phyloP scores from a whole-genome alignment of 2,113 vertebrate species.

The Nannobrachium achirus region DNA sequence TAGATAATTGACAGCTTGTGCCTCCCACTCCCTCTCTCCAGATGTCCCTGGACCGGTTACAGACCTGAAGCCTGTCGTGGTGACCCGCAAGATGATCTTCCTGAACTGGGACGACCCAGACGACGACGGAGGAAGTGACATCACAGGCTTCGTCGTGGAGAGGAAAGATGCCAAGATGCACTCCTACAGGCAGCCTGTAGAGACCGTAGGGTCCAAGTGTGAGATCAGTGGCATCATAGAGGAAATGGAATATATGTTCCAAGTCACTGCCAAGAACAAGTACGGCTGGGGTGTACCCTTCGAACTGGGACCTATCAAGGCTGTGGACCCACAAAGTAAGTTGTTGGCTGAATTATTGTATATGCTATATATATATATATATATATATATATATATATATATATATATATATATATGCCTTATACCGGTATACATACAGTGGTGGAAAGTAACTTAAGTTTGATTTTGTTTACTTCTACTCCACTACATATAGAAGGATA shows the following conservation, averaged over 20 bases:
- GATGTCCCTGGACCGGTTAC: constrained; percentile 95
- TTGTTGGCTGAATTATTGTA: too few species aligned
- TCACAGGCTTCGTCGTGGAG: constrained; percentile 93
- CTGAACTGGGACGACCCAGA: constrained; percentile 97
- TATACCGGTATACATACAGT: too few species aligned
- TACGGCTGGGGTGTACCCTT: constrained; percentile 90
- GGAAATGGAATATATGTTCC: constrained; percentile 94
- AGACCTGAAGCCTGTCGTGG: constrained; percentile 95
- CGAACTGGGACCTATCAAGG: constrained; percentile 89
- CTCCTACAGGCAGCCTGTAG: constrained; percentile 92
- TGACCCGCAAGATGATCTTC: constrained; percentile 96
- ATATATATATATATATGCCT: too few species aligned
- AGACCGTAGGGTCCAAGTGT: constrained; percentile 93
- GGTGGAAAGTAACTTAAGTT: too few species aligned
- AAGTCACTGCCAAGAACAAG: constrained; percentile 95
- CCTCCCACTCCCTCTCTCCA: constrained; percentile 66
- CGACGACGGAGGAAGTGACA: constrained; percentile 94
- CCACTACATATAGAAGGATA: too few species aligned
- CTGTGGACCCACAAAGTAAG: constrained; percentile 93
- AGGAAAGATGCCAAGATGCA: constrained; percentile 92
- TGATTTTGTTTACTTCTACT: too few species aligned
- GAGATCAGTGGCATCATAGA: constrained; percentile 94
- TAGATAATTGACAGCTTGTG: too few species aligned
- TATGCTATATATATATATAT: constrained; percentile 1
- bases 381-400: too few species aligned